Conservation (phyloP, 2,797 vertebrate genomes). For the Mus spretus region DNA sequence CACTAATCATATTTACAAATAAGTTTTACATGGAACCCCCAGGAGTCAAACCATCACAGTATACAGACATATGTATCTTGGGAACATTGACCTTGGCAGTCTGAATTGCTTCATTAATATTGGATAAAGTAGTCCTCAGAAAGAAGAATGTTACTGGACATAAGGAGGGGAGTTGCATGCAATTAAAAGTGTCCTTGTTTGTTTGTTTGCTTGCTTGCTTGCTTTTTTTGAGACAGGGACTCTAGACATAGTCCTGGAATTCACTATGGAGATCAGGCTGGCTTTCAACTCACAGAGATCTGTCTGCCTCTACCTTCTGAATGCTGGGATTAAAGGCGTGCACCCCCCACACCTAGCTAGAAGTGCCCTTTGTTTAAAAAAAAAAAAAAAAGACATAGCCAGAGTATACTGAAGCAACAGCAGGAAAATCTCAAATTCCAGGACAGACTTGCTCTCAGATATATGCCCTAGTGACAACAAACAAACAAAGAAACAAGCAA, state of each 20-base stretch:
- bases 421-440: neutral
- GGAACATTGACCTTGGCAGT: neutral
- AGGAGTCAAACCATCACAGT: conserved; percentile 11
- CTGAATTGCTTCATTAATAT: conserved; percentile 10
- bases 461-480: neutral
- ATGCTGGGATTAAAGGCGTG: neutral
- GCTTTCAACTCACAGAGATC: neutral
- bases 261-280: neutral
- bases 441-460: no score
- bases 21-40: conserved; percentile 27
- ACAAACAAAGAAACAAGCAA: neutral
- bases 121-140: neutral
- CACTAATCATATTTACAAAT: neutral
- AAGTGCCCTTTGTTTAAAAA: neutral
- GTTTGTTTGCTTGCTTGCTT: neutral
- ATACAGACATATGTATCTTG: neutral
- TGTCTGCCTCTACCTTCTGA: neutral
- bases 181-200: neutral
- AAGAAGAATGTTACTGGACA: conserved; percentile 2
- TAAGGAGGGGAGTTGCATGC: neutral
- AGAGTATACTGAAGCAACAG: neutral
- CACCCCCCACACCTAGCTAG: neutral
- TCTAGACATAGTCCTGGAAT: neutral
- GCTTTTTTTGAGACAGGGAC: neutral
- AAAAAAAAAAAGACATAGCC: neutral